These are phyloP conservation scores for Penaeus indicus DNA, from an alignment of 1,140 invertebrate species.

Conservation along the genomic window DNA sequence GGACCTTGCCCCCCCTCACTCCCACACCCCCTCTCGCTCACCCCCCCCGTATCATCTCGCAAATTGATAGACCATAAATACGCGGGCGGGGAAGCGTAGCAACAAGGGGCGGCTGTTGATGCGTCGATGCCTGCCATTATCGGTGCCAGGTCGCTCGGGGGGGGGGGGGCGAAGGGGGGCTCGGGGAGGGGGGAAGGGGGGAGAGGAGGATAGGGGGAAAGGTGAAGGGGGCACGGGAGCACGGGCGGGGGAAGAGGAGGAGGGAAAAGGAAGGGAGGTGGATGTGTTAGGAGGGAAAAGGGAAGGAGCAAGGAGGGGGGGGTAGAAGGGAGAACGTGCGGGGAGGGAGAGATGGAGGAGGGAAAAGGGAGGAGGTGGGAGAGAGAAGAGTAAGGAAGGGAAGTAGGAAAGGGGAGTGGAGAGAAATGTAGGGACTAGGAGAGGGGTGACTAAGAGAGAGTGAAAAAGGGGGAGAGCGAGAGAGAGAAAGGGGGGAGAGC, in stretches of 20 bases:
- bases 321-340: background rate
- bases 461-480: background rate
- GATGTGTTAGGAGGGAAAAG: background rate
- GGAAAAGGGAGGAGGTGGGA: background rate
- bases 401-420: background rate
- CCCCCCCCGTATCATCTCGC: background rate
- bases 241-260: conserved; percentile 5
- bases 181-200: background rate
- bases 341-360: too few relatives aligned
- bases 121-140: too few relatives aligned
- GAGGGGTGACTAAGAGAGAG: too few relatives aligned
- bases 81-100: background rate
- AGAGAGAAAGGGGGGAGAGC: background rate
- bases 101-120: background rate
- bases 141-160: too few relatives aligned
- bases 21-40: background rate
- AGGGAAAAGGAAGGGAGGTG: background rate
- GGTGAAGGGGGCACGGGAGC: too few relatives aligned
- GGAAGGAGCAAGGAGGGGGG: background rate
- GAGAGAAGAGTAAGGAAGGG: background rate
- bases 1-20: background rate
- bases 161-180: background rate
- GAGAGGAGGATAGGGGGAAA: background rate
- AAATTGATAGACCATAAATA: conserved; percentile 11
- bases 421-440: background rate